Evolutionary conservation across 2,888 invertebrate genomes (phyloP), one percentile per base, ranked within the genome.

Genomic region (Drosophila koepferae): DNA sequence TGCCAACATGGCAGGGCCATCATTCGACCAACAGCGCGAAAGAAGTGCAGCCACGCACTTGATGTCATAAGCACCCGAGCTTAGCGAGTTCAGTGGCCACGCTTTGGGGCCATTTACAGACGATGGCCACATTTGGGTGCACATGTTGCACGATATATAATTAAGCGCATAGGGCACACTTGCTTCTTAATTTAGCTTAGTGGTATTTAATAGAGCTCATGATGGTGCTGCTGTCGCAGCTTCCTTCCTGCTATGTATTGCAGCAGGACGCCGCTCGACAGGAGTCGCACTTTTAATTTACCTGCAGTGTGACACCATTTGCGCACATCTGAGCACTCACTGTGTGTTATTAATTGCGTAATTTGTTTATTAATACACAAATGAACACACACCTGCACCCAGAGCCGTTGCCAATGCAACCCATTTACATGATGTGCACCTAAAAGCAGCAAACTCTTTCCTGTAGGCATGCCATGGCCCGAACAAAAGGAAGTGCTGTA

Each of bases 281-380:
- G 67, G 61, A 63, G 64, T 53, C 64, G 40, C 66, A 62, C 59
- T 63, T 65, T 48, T 40, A 54, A 31, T 65, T 31, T 60, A 28
- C 38, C 46, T 60, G 58, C 53, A 67, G 68, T 49, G 54, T 82
- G 88, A 72, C 76, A 71, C 73, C 86, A 73, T 82, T 86, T 77
- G 85, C 85, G 72, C 86, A 79, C 82, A 88, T 81, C 86, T 90
- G 86, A 79, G 90, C 73, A 81, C 90, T 82, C 88, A 86, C 59
- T 77, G 81, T 75, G 88, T 90, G 88, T 90, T 74, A 88, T 90
- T 86, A 86, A 86, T 90, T 86, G 81, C 87, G 85, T 89, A 84
- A 89, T 84, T 72, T 84, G 85, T 80, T 87, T 90, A 86, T 86
- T 88, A 89, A 86, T 85, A 88, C 74, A 68, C 79, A 77, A 71